These are phyloP conservation scores for Tarsius wallacei DNA, from an alignment of 2,797 vertebrate genomes.

Conservation along the genomic window DNA sequence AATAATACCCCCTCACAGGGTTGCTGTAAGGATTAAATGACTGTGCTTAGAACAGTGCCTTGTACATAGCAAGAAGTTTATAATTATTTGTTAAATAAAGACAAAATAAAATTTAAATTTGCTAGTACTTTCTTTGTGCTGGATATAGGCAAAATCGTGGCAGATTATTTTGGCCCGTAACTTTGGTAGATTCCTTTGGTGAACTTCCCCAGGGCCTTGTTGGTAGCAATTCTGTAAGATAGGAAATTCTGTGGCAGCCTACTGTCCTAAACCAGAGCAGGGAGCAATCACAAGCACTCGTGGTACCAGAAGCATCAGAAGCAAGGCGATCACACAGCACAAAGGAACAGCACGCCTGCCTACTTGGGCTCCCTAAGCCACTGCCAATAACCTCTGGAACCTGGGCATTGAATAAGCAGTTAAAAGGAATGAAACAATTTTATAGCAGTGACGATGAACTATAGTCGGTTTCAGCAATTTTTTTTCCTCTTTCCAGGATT, in stretches of 20 bases:
- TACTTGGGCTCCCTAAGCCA: conserved; percentile 21
- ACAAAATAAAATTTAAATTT: conserved; percentile 60
- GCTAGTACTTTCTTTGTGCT: conserved; percentile 34
- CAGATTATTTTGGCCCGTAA: conserved; percentile 54
- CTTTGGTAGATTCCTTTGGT: conserved; percentile 64
- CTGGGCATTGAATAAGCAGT: neutral
- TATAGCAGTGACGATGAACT: conserved; percentile 56
- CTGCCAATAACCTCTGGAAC: conserved; percentile 68
- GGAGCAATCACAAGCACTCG: neutral
- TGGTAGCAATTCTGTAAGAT: neutral
- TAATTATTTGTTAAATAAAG: conserved; percentile 59
- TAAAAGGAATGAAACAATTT: conserved; percentile 65
- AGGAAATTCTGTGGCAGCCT: conserved; percentile 6
- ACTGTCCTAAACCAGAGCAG: conserved; percentile 35
- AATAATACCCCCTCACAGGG: neutral
- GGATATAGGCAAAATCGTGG: conserved; percentile 1
- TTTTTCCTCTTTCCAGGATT: conserved; percentile 60
- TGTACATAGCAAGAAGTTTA: conserved; percentile 45
- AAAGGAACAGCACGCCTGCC: conserved; percentile 67
- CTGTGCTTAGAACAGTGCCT: conserved; percentile 22
- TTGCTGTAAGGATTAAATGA: conserved; percentile 37
- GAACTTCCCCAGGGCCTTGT: conserved; percentile 52
- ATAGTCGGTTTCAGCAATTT: conserved; percentile 37
- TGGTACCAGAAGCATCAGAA: conserved; percentile 25
- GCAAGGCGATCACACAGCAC: conserved; percentile 60